Conservation (phyloP, 2,888 invertebrate genomes). For the Drosophila incognita region DNA sequence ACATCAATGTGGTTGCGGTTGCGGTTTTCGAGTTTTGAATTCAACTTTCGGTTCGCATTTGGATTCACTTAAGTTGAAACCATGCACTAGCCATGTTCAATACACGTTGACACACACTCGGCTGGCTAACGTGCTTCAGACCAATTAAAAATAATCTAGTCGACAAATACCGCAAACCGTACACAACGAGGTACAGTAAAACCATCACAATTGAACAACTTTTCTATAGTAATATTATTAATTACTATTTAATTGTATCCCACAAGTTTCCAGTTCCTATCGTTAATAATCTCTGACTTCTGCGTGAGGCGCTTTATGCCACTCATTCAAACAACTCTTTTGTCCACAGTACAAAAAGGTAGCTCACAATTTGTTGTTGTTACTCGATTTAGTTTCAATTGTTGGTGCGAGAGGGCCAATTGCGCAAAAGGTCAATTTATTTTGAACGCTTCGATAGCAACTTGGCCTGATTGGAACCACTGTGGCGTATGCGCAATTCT, state of each 20-base stretch:
- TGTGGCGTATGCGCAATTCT: conserved; percentile 60
- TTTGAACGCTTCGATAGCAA: conserved; percentile 57
- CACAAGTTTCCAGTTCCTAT: not conserved
- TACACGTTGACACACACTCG: conserved; percentile 33
- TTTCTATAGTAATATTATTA: not conserved
- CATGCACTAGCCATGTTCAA: conserved; percentile 21
- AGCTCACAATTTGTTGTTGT: conserved; percentile 20
- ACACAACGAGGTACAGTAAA: not conserved
- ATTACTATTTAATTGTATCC: not conserved
- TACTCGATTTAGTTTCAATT: conserved; percentile 21
- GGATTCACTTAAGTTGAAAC: conserved; percentile 52
- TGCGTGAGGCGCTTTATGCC: not conserved
- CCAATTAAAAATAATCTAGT: not conserved
- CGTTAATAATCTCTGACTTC: not conserved
- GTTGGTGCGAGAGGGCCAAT: conserved; percentile 32
- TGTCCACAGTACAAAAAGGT: conserved; percentile 7
- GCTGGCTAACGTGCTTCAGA: conserved; percentile 52
- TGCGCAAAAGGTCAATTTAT: conserved; percentile 73
- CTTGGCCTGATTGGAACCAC: conserved; percentile 52
- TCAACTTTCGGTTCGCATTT: conserved; percentile 34
- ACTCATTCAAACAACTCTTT: not conserved
- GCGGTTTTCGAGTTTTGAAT: conserved; percentile 3
- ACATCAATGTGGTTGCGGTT: conserved; percentile 35
- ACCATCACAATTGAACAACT: not conserved
- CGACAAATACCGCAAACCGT: not conserved